Evolutionary conservation across 2,888 invertebrate genomes (phyloP), one percentile per base, ranked within the genome.

Genomic region (Thelaira solivaga): DNA sequence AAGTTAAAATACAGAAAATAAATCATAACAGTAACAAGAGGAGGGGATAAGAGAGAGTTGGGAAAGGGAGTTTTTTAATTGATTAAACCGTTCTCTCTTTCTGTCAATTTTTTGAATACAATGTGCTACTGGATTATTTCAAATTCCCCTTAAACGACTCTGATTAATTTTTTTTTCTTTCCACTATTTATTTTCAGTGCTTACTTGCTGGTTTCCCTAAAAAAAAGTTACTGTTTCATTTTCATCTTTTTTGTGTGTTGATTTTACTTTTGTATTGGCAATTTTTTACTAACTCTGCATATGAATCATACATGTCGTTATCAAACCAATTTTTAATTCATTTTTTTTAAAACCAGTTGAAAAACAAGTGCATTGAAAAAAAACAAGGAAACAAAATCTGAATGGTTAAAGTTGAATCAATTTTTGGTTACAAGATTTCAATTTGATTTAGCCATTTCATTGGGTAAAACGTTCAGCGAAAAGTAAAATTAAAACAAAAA

Each of bases 401-500:
- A 53, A 55, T 2, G 20, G 18, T 5, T 6, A 13, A 34, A 43
- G 36, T 53, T 73, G 64, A 69, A 61, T 74, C 53, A 65, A 71
- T 78, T 73, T 68, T 74, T 65, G 64, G 64, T 53, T 73, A 65
- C 61, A 64, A 71, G 65, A 69, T 78, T 74, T 65, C 61, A 78
- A 74, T 65, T 71, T 71, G 45, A 68, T 61, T 74, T 57, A 53
- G 36, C 10, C 59, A 61, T 49, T 74, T 59, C 45, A 39, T 59
- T 69, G 68, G 10, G 45, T 7, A 39, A 22, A 49, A 22, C 7
- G n/a, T n/a, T n/a, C n/a, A n/a, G 16, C 29, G 43, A 22, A 31
- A 53, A 29, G 20, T 3, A n/a, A 16, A 41, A 13, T 11, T 1
- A 36, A 1, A 2, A 57, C 36, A 31, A 24, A 26, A 55, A 45